Percentiles rank a stretch among this genome's conserved stretches.
phyloP scores from a whole-genome alignment of 1,140 invertebrate species.

The Brachionus paranguensis region DNA sequence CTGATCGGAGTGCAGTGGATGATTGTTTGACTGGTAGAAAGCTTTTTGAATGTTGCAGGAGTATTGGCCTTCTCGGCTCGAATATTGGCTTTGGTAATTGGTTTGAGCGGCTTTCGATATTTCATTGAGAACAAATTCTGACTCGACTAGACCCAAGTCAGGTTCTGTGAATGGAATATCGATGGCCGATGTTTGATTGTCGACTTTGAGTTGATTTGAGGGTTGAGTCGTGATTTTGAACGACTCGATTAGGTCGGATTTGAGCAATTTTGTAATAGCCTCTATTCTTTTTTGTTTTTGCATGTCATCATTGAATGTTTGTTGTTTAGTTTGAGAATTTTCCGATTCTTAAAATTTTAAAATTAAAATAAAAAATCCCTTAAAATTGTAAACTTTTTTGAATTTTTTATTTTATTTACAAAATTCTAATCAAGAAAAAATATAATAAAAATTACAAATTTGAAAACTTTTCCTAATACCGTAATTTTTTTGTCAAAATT shows the following conservation, averaged over 20 bases:
- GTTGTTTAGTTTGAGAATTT: not conserved
- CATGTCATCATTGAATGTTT: not conserved
- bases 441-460: too few species aligned
- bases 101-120: not conserved
- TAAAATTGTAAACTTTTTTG: not conserved
- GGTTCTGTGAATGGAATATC: not conserved
- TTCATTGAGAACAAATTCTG: not conserved
- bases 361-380: too few species aligned
- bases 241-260: not conserved
- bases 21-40: not conserved
- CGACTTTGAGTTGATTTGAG: not conserved
- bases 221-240: not conserved
- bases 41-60: not conserved
- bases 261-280: conserved; percentile 19
- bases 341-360: not conserved
- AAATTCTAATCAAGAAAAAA: too few species aligned
- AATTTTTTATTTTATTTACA: not conserved
- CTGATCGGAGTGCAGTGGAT: not conserved
- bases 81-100: not conserved
- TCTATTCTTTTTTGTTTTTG: conserved; percentile 39
- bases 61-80: not conserved
- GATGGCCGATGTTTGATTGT: not conserved
- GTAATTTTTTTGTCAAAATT: too few species aligned
- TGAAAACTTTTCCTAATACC: too few species aligned
- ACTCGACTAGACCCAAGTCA: not conserved